Evolutionary conservation across 37 sponge, comb jelly and placozoan genomes (phyloP).

Genomic region (Tethya wilhelma): DNA sequence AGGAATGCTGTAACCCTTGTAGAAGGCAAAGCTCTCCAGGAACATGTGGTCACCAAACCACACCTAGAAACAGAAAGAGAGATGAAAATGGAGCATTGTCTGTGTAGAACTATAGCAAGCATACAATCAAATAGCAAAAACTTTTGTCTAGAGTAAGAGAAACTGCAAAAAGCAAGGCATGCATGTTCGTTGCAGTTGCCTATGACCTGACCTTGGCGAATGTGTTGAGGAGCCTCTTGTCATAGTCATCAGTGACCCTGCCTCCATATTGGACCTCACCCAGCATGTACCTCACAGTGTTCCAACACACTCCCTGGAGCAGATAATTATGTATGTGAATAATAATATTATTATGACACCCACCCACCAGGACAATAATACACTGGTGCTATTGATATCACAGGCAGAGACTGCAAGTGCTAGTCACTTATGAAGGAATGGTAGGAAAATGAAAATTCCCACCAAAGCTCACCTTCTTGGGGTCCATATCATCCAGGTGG

Average conservation of each 20-base stretch:
- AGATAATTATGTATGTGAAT: neutral
- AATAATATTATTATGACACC: neutral
- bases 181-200: too few relatives aligned
- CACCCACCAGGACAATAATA: conserved; percentile 3
- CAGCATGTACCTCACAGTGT: conserved; percentile 98
- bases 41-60: conserved; percentile 99
- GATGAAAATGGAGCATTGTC: too few relatives aligned
- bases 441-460: neutral
- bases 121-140: too few relatives aligned
- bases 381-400: neutral
- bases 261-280: conserved; percentile 99
- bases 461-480: conserved; percentile 72
- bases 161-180: too few relatives aligned
- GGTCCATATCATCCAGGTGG: conserved; percentile 98
- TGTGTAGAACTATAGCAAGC: too few relatives aligned
- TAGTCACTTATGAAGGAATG: too few relatives aligned
- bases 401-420: neutral
- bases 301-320: conserved; percentile 94
- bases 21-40: conserved; percentile 75
- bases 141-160: too few relatives aligned
- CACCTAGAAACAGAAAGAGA: conserved; percentile 44
- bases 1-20: conserved; percentile 96
- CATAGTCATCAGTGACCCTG: conserved; percentile 98
- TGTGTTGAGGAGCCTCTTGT: conserved; percentile 95
- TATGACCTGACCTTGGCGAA: conserved; percentile 94